Conservation (phyloP, 2,797 vertebrate species). For the Thripadectes ignobilis region DNA sequence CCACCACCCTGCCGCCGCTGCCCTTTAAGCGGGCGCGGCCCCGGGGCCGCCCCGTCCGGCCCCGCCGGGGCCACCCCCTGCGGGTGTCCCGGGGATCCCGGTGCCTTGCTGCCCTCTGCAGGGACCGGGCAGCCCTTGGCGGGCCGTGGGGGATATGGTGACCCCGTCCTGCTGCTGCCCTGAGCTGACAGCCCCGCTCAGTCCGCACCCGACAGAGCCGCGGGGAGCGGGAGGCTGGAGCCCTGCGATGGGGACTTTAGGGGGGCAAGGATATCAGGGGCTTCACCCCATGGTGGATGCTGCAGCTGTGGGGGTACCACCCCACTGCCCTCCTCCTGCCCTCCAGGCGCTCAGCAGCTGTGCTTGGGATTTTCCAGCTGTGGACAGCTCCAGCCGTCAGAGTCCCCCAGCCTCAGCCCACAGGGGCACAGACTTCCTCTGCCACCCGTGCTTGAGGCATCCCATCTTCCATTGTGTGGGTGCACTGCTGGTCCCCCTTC, state of each 20-base stretch:
- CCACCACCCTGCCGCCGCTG: not conserved
- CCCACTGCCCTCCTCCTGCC: not conserved
- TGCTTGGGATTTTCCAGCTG: not conserved
- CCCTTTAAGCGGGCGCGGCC: not conserved
- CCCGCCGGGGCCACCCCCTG: not conserved
- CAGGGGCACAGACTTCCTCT: not conserved
- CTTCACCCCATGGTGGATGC: rapidly evolving
- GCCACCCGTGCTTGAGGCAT: not conserved
- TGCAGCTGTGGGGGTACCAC: not conserved
- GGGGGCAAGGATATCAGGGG: rapidly evolving
- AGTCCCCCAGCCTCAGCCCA: not conserved
- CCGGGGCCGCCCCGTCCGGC: not conserved
- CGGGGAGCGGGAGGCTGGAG: not conserved
- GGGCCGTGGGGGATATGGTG: not conserved
- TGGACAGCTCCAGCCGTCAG: not conserved
- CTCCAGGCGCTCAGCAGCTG: rapidly evolving
- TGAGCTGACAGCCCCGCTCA: not conserved
- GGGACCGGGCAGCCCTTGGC: not conserved
- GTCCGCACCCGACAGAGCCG: not conserved
- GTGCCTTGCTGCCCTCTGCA: constrained; percentile 50
- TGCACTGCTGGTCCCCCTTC: rapidly evolving
- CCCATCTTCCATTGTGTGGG: rapidly evolving
- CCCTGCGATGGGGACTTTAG: rapidly evolving
- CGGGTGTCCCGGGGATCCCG: not conserved
- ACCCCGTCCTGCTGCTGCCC: not conserved